Base-by-base conservation (phyloP, 2,888 invertebrate genomes). In the Drosophila suboccidentalis region DNA sequence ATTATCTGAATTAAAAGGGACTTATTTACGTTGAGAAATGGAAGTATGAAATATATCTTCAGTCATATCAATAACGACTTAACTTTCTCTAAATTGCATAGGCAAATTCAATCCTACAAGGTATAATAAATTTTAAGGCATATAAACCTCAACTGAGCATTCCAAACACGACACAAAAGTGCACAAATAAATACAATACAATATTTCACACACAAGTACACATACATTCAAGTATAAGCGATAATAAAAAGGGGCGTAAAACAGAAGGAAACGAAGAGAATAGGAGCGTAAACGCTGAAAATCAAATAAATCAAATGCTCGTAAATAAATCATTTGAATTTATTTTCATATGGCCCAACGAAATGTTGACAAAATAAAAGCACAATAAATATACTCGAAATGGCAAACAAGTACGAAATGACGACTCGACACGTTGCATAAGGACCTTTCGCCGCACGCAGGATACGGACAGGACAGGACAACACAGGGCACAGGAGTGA, bases 291-390 rank as follows among this genome's bases (percentile, higher is more conserved):
- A 79, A 80, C 70, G 70, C 61, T 53, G 85, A 81, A 88, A 89
- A 87, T 88, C 87, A 90, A 91, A 91, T 91, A 90, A 91, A 91
- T 90, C 91, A 91, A 90, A 89, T 75, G 80, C 86, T 91, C 85
- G 89, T 91, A 89, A 91, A 91, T 90, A 91, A 91, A 90, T 91
- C 91, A 91, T 91, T 90, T 87, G 80, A 91, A 91, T 90, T 83
- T 88, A 86, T 87, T 90, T 88, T 86, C 84, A 79, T 71, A 63
- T 79, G 78, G 51, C 63, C 75, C 69, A 75, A 36, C 38, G 75
- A 80, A 82, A 83, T 83, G 83, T 82, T 80, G 73, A 69, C 89
- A 83, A 83, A 87, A 90, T 86, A 88, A 90, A 90, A 88, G 90
- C 89, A 81, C 84, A 71, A 78, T 87, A 90, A 90, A 88, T 78